These are phyloP conservation scores for Tridacna gigas DNA, from an alignment of 2,888 invertebrate genomes.

Conservation along the genomic window DNA sequence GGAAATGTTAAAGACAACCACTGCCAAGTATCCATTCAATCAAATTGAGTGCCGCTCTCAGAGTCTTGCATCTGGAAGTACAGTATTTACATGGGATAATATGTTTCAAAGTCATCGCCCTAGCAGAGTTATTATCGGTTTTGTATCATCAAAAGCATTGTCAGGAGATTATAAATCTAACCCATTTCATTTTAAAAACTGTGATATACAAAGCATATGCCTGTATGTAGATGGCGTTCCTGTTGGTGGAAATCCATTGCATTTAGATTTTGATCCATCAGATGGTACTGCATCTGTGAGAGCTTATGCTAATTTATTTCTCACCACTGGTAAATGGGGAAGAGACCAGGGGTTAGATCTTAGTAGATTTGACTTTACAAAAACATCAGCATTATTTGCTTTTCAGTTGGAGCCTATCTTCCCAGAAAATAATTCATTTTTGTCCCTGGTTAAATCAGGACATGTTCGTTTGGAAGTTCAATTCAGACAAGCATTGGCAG, in stretches of 20 bases:
- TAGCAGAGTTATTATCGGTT: constrained; percentile 35
- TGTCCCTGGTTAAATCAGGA: constrained; percentile 29
- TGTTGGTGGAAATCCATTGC: constrained; percentile 48
- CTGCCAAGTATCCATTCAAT: constrained; percentile 52
- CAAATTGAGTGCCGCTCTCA: constrained; percentile 42
- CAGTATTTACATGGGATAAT: constrained; percentile 50
- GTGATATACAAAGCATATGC: constrained; percentile 40
- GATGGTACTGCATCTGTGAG: constrained; percentile 27
- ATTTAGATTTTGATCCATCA: constrained; percentile 38
- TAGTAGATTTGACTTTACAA: constrained; percentile 27
- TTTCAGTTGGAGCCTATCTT: constrained; percentile 55
- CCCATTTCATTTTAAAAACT: constrained; percentile 53
- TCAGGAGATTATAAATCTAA: constrained; percentile 48
- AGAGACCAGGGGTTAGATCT: constrained; percentile 38
- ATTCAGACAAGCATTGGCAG: constrained; percentile 22
- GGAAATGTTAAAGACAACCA: constrained; percentile 52
- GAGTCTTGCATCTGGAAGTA: constrained; percentile 42
- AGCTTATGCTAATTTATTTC: constrained; percentile 43
- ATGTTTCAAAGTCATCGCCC: constrained; percentile 49
- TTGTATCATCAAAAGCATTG: constrained; percentile 47
- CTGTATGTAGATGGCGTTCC: constrained; percentile 47
- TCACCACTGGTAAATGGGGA: constrained; percentile 35
- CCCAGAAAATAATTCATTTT: background rate
- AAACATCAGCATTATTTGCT: constrained; percentile 30
- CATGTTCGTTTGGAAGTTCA: constrained; percentile 19